Evolutionary conservation across 2,797 vertebrate species (phyloP).

Genomic region (Amblyraja radiata): DNA sequence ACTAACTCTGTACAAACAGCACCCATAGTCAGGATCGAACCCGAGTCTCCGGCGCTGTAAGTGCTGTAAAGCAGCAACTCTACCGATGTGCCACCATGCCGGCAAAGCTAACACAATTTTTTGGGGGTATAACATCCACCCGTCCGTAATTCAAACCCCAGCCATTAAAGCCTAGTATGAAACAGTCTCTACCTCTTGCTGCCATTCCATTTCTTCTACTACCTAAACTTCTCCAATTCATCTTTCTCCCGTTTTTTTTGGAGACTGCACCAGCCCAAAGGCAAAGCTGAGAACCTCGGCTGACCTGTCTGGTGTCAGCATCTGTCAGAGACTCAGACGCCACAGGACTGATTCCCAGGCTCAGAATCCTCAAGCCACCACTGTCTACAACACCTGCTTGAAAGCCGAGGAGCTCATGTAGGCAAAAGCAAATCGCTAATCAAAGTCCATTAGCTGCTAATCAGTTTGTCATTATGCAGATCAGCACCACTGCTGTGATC

Average conservation of each 20-base stretch:
- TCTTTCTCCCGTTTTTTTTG: not conserved
- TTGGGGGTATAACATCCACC: not conserved
- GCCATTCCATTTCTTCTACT: not conserved
- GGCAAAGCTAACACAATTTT: too few species aligned
- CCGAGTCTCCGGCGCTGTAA: too few species aligned
- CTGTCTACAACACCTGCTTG: not conserved
- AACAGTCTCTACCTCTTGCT: not conserved
- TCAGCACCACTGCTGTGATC: constrained; percentile 1
- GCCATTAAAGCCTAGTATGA: not conserved
- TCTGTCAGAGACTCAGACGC: not conserved
- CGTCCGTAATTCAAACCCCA: not conserved
- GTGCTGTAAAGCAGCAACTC: too few species aligned
- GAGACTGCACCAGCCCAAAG: not conserved
- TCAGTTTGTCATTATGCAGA: constrained; percentile 30
- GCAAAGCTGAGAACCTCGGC: not conserved
- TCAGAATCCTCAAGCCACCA: not conserved
- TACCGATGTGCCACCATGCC: too few species aligned
- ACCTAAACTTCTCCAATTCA: not conserved
- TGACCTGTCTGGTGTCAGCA: not conserved
- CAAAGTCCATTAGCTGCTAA: constrained; percentile 29
- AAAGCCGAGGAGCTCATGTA: not conserved
- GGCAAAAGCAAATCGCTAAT: not conserved
- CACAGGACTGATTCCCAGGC: not conserved
- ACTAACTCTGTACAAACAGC: too few species aligned
- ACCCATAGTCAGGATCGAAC: too few species aligned